Base-by-base conservation (phyloP, 2,797 vertebrate species). In the Columba guinea region DNA sequence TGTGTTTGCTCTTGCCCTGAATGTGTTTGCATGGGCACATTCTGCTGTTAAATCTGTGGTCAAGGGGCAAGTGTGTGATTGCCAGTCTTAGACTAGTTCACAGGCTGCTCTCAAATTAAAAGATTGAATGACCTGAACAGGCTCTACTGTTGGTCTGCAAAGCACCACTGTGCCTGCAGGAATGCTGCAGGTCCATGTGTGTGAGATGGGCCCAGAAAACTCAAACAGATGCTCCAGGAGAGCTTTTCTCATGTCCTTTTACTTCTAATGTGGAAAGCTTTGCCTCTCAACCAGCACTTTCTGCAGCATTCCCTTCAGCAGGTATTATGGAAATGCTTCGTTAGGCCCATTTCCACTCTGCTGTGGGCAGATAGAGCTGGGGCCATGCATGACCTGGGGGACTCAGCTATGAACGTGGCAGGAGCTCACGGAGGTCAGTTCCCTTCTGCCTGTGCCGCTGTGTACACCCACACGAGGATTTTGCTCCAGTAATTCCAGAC, bases 361-460 rank as follows among this genome's bases (percentile, higher is more conserved):
- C 70, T n/a, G 20, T 34, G 44, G 67, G 44, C 51, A 84, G 52
- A 14, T 11, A 28, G 64, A 65, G 30, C 5, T 27, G 11, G 79
- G 46, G 8, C 39, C 35, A 39, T 1, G 3, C 0, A 2, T 24
- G 83, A 53, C 3, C 0, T 27, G 22, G 8, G 24, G 32, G 19
- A 14, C 13, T 82, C 2, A 26, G 17, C 19, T 18, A 0, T n/a
- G 34, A 39, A 13, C 4, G 2, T 69, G 59, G 22, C 62, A 75
- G 73, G 63, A 76, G 28, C 62, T 84, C 22, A 4, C 10, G 10
- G 48, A 78, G 27, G 17, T 60, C 69, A 17, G 5, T 58, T 88
- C n/a, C 27, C 9, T 71, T 83, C 58, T 68, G 58, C 26, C 1
- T 24, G 39, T 3, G 16, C 59, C 0, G 0, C 10, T 3, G 18